Conservation (phyloP, 2,888 invertebrate species). For the Poecilus cupreus region DNA sequence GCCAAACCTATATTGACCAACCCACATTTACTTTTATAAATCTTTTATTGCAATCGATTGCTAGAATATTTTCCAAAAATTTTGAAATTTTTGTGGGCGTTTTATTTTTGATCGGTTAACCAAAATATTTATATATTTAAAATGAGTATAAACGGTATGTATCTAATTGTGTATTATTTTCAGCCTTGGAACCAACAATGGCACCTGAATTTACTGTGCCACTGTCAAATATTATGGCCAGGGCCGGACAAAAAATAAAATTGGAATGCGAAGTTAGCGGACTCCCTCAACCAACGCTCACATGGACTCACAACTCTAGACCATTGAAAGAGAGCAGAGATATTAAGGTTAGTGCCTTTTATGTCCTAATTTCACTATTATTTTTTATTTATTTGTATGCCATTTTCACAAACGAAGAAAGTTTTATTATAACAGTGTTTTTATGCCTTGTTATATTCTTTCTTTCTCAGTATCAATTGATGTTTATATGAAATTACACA, state of each 20-base stretch:
- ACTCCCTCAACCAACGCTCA: constrained; percentile 78
- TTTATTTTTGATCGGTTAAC: neutral
- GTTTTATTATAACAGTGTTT: constrained; percentile 39
- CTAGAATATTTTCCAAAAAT: constrained; percentile 34
- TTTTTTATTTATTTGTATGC: constrained; percentile 35
- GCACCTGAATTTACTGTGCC: constrained; percentile 78
- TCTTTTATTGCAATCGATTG: constrained; percentile 5
- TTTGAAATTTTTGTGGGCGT: neutral
- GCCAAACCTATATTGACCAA: neutral
- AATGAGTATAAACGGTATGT: neutral
- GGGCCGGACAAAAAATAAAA: constrained; percentile 83
- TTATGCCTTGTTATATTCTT: constrained; percentile 33
- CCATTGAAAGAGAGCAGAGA: constrained; percentile 78
- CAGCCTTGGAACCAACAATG: constrained; percentile 79
- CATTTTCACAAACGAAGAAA: constrained; percentile 33
- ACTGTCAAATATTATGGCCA: constrained; percentile 82
- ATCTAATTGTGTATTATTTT: constrained; percentile 64
- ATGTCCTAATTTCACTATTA: neutral
- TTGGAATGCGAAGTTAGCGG: constrained; percentile 82
- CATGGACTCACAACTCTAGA: constrained; percentile 82
- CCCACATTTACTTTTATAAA: constrained; percentile 3
- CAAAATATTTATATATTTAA: neutral
- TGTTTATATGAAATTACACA: constrained; percentile 6
- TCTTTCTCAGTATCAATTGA: constrained; percentile 45
- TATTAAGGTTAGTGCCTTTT: constrained; percentile 75